Base-by-base conservation (phyloP, 2,888 invertebrate species). In the Ectemnius lituratus region DNA sequence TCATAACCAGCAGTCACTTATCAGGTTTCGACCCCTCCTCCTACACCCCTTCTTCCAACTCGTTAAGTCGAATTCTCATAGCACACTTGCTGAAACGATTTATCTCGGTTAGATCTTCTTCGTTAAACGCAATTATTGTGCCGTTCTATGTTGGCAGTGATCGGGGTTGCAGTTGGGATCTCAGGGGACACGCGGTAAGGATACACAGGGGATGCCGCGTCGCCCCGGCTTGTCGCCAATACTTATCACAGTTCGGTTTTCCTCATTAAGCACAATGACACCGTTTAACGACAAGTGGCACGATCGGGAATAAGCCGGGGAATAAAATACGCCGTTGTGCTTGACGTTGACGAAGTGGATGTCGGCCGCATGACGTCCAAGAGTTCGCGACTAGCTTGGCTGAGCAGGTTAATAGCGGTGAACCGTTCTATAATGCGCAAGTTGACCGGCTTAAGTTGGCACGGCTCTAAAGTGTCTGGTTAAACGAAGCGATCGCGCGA, bases 221-320 rank as follows among this genome's bases (percentile, higher is more conserved):
- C 58, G 60, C 57, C 57, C 20, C 63, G 61, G 57, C 49, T 75
- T 70, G 71, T 62, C 71, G 67, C 60, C 75, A 78, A 78, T 76
- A 80, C 78, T 83, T 83, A 84, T 78, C 78, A 76, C 76, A 62
- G 76, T 84, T 83, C 76, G 83, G 84, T 82, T 82, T 84, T 82
- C 78, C 76, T 83, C 83, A 74, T 83, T 83, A 84, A 80, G 75
- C 80, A 76, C 84, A 84, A 82, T 84, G 80, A 76, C 82, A 62
- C 68, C 70, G 81, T 79, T 81, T 75, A 78, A 84, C 77, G 75
- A 73, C 70, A 71, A 76, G 73, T 72, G 67, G 66, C 65, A 62
- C 65, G 71, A 70, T 64, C 23, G 77, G 75, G 67, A 66, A 72
- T 78, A 66, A 59, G 61, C 57, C 62, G 62, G 70, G 57, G 62